phyloP scores from a whole-genome alignment of 2,113 vertebrate genomes.

The Fregata magnificens region DNA sequence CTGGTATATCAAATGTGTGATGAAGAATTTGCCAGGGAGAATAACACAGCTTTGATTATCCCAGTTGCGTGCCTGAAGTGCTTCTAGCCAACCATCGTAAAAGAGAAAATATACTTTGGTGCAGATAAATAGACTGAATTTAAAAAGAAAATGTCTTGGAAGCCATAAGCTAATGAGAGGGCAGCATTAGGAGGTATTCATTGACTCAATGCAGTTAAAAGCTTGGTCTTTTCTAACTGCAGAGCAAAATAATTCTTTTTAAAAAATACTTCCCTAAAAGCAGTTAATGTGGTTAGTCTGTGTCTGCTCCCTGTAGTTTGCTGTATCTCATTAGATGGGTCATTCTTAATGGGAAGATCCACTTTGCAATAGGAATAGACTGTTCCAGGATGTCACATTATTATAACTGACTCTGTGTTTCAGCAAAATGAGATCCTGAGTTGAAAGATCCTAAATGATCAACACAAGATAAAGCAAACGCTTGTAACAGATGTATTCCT shows the following conservation, averaged over 20 bases:
- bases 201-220: neutral
- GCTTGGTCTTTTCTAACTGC: neutral
- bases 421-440: neutral
- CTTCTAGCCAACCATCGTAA: neutral
- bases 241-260: neutral
- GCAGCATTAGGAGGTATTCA: neutral
- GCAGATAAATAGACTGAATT: neutral
- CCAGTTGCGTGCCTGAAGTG: neutral
- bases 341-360: conserved; percentile 16
- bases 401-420: neutral
- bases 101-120: neutral
- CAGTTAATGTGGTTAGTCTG: conserved; percentile 5
- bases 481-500: neutral
- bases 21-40: conserved; percentile 4
- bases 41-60: conserved; percentile 41
- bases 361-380: neutral
- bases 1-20: neutral
- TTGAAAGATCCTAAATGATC: neutral
- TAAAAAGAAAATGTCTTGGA: neutral
- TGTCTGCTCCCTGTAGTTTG: neutral
- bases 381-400: neutral
- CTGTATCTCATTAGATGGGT: neutral
- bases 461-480: neutral
- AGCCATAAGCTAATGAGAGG: neutral
- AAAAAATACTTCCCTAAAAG: neutral